These are phyloP conservation scores for Propithecus deckenii DNA, from an alignment of 2,797 vertebrate genomes.

Conservation along the genomic window DNA sequence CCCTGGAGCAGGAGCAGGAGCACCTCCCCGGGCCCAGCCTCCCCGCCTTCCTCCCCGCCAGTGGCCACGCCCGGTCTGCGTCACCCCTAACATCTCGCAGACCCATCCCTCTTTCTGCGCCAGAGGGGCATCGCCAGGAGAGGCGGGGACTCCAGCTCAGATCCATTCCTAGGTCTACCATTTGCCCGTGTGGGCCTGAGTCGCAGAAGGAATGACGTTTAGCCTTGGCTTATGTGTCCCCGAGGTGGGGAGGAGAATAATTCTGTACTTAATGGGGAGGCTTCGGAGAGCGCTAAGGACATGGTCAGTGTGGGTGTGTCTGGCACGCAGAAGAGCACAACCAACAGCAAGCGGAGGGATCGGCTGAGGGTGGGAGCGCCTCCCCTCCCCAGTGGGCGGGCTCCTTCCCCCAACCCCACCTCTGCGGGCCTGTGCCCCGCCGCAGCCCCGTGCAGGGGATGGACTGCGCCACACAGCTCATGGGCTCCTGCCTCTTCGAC, in stretches of 20 bases:
- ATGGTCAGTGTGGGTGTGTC: too few relatives aligned
- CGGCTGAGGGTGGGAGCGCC: too few relatives aligned
- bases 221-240: not conserved
- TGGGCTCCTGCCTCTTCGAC: not conserved
- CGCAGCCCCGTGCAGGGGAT: fast-evolving
- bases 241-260: not conserved
- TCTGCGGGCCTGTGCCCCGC: not conserved
- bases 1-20: not conserved
- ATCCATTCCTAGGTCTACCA: too few relatives aligned
- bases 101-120: not conserved
- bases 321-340: not conserved
- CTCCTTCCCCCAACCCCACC: too few relatives aligned
- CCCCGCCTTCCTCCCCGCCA: fast-evolving
- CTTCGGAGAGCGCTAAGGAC: not conserved
- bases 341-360: not conserved
- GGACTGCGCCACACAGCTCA: fast-evolving
- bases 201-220: fast-evolving
- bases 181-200: too few relatives aligned
- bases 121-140: not conserved
- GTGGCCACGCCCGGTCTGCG: too few relatives aligned
- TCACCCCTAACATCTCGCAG: too few relatives aligned
- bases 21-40: fast-evolving
- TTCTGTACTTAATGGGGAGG: not conserved
- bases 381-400: not conserved
- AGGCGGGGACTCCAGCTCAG: not conserved